Base-by-base conservation (phyloP, 2,113 vertebrate genomes). In the Acrocephalus arundinaceus region DNA sequence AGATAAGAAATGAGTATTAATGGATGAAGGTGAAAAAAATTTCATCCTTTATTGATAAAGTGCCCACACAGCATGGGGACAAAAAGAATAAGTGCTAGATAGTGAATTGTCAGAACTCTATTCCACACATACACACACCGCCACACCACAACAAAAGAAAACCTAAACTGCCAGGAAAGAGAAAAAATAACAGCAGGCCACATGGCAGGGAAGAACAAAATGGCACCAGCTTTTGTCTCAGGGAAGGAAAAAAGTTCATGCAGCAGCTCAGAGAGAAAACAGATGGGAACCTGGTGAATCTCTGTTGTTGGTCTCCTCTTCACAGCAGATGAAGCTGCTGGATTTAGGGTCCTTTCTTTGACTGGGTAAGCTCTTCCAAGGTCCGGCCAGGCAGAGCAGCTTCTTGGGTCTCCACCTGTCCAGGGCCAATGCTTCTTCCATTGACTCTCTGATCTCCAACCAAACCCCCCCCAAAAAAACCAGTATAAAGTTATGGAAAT, bases 141-240 rank as follows among this genome's bases (percentile, higher is more conserved):
- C 12, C 24, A 43, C 55, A 37, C 16, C 28, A 61, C 21, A 62
- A 24, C n/a, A 61, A 25, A 31, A 31, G 18, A 24, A 49, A 76
- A 24, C 9, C 15, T 24, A 31, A 49, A 49, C 21, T 49, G 45
- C 57, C 13, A 62, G 21, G 21, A 15, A 48, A 75, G 72, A 48
- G 25, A 35, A 46, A 46, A 75, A 59, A 59, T 13, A 46, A 45
- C 45, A 45, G 33, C 41, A 35, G 25, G 43, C 14, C 43, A 43
- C 43, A 43, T 43, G 43, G 43, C 43, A 43, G 43, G 52, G 45
- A 76, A 61, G 21, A 61, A 15, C 21, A 49, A 49, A 76, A 24
- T 20, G 27, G 21, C 15, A 8, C 11, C 0, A 0, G 20, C 27
- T 39, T 61, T 19, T 61, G 12, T 61, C 27, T 61, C 5, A 2